Percentiles rank a stretch among this genome's conserved stretches.
phyloP scores from a whole-genome alignment of 2,888 invertebrate genomes.

The Macrosiphum euphorbiae region DNA sequence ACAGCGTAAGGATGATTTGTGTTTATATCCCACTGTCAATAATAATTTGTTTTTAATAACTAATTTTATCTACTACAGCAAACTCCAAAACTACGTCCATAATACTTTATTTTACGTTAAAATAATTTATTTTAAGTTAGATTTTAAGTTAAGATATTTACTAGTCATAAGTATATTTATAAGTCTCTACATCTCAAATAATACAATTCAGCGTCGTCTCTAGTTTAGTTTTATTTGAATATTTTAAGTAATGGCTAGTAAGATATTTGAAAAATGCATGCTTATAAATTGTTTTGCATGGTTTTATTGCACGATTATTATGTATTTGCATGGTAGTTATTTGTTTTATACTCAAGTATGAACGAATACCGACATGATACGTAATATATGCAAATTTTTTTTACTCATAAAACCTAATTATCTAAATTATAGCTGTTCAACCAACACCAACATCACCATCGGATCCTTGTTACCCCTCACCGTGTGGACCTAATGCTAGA shows the following conservation, averaged over 20 bases:
- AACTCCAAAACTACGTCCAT: slow-evolving; percentile 16
- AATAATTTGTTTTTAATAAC: slow-evolving; percentile 35
- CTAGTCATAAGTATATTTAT: slow-evolving; percentile 35
- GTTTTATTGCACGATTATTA: slow-evolving; percentile 65
- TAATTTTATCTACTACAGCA: slow-evolving; percentile 48
- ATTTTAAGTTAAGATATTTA: slow-evolving; percentile 42
- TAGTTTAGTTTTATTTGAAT: slow-evolving; percentile 41
- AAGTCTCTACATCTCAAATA: background rate
- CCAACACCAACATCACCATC: slow-evolving; percentile 66
- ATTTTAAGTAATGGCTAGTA: slow-evolving; percentile 66
- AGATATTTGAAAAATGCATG: slow-evolving; percentile 67
- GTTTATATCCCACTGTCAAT: slow-evolving; percentile 20
- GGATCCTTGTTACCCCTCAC: slow-evolving; percentile 70
- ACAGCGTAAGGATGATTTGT: slow-evolving; percentile 27
- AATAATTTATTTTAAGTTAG: slow-evolving; percentile 46
- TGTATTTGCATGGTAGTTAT: slow-evolving; percentile 61
- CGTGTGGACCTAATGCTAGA: slow-evolving; percentile 71
- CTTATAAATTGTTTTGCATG: slow-evolving; percentile 68
- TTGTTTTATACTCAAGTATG: slow-evolving; percentile 40
- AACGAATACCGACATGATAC: slow-evolving; percentile 43
- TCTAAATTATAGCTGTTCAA: slow-evolving; percentile 57
- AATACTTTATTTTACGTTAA: slow-evolving; percentile 28
- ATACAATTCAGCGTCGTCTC: slow-evolving; percentile 54
- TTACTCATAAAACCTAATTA: background rate
- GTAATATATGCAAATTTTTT: background rate